Evolutionary conservation across 1,140 invertebrate genomes (phyloP).

Genomic region (Cyclargus thomasi): DNA sequence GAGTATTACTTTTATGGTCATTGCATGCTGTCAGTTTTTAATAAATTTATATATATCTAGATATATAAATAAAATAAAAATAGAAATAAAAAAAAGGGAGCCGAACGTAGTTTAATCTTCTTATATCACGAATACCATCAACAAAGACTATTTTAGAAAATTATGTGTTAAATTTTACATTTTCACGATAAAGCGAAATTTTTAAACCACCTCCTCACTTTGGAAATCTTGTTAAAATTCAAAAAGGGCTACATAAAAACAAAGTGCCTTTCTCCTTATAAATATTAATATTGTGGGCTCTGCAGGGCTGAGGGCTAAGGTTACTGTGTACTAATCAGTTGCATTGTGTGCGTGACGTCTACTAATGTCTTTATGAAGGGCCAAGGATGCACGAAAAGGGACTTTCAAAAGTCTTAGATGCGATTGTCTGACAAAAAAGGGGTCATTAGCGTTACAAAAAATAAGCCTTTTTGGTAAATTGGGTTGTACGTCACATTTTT

Average conservation of each 20-base stretch:
- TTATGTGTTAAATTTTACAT: background rate
- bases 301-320: constrained; percentile 5
- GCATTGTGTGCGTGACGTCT: constrained; percentile 47
- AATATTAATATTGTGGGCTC: constrained; percentile 44
- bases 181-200: background rate
- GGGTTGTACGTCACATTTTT: no score
- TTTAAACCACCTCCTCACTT: constrained; percentile 9
- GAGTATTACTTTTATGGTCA: no score
- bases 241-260: constrained; percentile 41
- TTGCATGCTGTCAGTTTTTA: no score
- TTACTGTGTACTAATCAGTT: constrained; percentile 47
- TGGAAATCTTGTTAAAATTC: constrained; percentile 29
- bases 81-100: no score
- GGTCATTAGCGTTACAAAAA: no score
- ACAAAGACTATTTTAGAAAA: background rate
- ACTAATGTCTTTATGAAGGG: constrained; percentile 57
- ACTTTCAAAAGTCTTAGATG: constrained; percentile 31
- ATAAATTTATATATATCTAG: no score
- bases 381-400: constrained; percentile 23
- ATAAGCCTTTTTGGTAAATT: no score
- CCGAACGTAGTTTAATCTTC: no score
- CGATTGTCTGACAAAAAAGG: constrained; percentile 8
- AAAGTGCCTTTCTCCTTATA: constrained; percentile 54
- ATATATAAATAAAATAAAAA: no score
- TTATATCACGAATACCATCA: no score